Conservation (phyloP, 2,888 invertebrate species). For the Ochropacha duplaris region DNA sequence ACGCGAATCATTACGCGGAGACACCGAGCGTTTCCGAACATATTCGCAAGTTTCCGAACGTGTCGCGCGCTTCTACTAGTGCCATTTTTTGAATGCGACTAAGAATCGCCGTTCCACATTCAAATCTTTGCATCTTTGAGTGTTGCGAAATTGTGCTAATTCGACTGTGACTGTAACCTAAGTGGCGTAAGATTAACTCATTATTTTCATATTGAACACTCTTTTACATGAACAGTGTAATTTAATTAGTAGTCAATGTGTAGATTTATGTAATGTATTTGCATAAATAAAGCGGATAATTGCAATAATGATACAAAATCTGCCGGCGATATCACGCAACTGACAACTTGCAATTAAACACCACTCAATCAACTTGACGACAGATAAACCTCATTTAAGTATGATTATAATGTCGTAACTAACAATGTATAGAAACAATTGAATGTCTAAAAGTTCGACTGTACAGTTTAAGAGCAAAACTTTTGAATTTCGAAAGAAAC, state of each 20-base stretch:
- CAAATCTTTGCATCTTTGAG: constrained; percentile 25
- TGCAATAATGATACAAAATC: constrained; percentile 14
- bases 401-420: too few relatives aligned
- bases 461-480: constrained; percentile 8
- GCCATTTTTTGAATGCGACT: constrained; percentile 9
- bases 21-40: constrained; percentile 50
- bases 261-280: constrained; percentile 24
- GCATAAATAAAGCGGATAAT: constrained; percentile 17
- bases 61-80: constrained; percentile 18
- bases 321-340: constrained; percentile 3
- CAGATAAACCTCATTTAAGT: neutral
- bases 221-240: constrained; percentile 41
- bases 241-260: constrained; percentile 36
- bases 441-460: neutral
- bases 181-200: constrained; percentile 33
- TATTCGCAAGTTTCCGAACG: constrained; percentile 48
- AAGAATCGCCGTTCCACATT: constrained; percentile 28
- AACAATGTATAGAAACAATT: neutral
- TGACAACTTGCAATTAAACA: neutral
- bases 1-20: constrained; percentile 73
- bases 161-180: constrained; percentile 36
- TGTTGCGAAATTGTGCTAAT: constrained; percentile 48
- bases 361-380: neutral
- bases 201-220: constrained; percentile 25
- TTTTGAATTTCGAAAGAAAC: constrained; percentile 7